phyloP scores from a whole-genome alignment of 2,797 vertebrate genomes.

The Anolis apletophallus region DNA sequence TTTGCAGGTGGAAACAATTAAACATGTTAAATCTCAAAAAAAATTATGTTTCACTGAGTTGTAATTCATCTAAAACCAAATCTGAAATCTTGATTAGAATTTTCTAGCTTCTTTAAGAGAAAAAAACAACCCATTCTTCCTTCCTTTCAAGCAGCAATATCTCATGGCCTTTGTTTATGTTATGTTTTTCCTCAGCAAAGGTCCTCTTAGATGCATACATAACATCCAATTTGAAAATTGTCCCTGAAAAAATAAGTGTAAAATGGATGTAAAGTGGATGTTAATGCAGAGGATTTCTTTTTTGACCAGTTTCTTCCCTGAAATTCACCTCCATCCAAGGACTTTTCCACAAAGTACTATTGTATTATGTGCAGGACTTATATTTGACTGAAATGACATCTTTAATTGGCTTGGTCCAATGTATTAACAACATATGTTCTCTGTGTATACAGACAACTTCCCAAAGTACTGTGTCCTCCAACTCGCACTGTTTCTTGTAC shows the following conservation, averaged over 20 bases:
- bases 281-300: not conserved
- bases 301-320: not conserved
- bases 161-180: not conserved
- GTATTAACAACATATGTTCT: not conserved
- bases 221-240: not conserved
- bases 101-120: not conserved
- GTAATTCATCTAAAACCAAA: not conserved
- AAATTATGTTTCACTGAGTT: not conserved
- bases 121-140: not conserved
- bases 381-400: not conserved
- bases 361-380: not conserved
- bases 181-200: not conserved
- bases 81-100: not conserved
- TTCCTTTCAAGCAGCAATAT: not conserved
- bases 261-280: not conserved
- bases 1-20: not conserved
- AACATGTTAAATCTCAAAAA: not conserved
- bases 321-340: not conserved
- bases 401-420: not conserved
- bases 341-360: slow-evolving; percentile 5
- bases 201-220: not conserved
- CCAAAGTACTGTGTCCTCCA: not conserved
- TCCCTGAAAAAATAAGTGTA: not conserved
- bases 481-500: not conserved
- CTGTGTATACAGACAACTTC: slow-evolving; percentile 5